These are phyloP conservation scores for Drosophila cardini DNA, from an alignment of 1,140 invertebrate species.

Conservation along the genomic window DNA sequence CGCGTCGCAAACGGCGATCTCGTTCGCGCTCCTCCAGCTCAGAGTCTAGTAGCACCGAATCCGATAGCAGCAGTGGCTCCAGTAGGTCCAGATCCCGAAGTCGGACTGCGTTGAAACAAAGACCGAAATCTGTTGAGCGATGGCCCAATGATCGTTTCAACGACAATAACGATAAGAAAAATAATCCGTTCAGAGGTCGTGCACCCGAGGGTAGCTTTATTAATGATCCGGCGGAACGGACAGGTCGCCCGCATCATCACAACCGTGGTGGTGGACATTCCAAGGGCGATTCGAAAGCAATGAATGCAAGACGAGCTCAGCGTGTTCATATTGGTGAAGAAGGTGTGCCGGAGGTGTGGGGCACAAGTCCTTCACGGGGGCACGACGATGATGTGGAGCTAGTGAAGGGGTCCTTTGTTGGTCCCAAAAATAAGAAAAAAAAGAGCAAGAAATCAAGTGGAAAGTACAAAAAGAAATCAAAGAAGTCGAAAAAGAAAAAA, in stretches of 20 bases:
- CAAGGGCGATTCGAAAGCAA: conserved; percentile 84
- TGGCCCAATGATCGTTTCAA: conserved; percentile 84
- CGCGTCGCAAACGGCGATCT: conserved; percentile 10
- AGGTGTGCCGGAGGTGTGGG: conserved; percentile 89
- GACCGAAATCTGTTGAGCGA: conserved; percentile 65
- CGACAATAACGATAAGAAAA: conserved; percentile 63
- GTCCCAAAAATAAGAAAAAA: conserved; percentile 85
- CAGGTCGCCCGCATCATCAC: conserved; percentile 31
- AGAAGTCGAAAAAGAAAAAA: conserved; percentile 86
- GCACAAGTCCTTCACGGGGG: conserved; percentile 88
- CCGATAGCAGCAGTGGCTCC: conserved; percentile 32
- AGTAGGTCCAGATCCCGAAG: conserved; percentile 34
- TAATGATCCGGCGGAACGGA: conserved; percentile 60
- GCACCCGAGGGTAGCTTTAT: conserved; percentile 63
- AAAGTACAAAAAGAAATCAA: conserved; percentile 85
- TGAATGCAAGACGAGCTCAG: conserved; percentile 88
- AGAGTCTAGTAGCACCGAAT: conserved; percentile 35
- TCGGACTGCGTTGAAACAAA: conserved; percentile 21
- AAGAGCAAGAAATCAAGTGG: conserved; percentile 86
- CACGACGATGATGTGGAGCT: conserved; percentile 80
- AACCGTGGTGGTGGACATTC: conserved; percentile 37
- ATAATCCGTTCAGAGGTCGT: conserved; percentile 69
- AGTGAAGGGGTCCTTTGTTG: conserved; percentile 85
- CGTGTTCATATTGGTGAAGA: conserved; percentile 90
- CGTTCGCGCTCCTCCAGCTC: conserved; percentile 41